A percentile compares a stretch with the other conserved stretches of the same genome.
These are phyloP conservation scores for Sebastes schlegelii DNA, from an alignment of 2,113 vertebrate genomes.

Conservation along the genomic window DNA sequence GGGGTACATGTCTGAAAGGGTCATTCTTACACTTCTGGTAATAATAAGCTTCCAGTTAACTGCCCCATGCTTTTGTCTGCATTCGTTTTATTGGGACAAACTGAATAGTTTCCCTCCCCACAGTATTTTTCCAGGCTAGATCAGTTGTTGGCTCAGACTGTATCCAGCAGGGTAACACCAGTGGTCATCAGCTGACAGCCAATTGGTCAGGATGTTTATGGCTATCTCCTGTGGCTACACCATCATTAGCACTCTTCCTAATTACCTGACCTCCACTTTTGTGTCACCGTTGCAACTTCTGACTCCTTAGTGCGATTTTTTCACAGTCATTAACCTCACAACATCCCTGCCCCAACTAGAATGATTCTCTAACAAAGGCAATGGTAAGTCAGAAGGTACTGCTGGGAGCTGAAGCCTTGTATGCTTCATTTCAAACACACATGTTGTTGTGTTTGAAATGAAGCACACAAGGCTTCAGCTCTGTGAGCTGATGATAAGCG, in stretches of 20 bases:
- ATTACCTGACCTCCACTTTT: slow-evolving; percentile 57
- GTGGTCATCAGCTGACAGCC: slow-evolving; percentile 49
- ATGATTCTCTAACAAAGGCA: slow-evolving; percentile 13
- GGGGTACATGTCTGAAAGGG: background rate
- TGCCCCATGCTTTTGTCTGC: background rate
- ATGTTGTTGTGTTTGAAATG: too few relatives aligned
- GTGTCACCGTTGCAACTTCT: slow-evolving; percentile 31
- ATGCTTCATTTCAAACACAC: slow-evolving; percentile 4
- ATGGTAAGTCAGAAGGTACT: slow-evolving; percentile 19
- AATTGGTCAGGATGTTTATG: slow-evolving; percentile 63
- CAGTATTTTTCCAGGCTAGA: background rate
- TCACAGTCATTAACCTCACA: slow-evolving; percentile 65
- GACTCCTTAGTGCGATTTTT: slow-evolving; percentile 76
- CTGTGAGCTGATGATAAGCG: background rate
- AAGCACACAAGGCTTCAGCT: background rate
- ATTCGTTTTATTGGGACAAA: background rate
- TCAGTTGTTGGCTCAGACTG: slow-evolving; percentile 26
- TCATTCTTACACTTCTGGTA: background rate
- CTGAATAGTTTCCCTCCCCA: background rate
- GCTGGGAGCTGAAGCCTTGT: slow-evolving; percentile 4
- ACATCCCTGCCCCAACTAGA: slow-evolving; percentile 10
- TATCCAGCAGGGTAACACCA: slow-evolving; percentile 72
- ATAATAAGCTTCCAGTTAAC: background rate
- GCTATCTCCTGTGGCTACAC: slow-evolving; percentile 57
- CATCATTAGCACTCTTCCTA: slow-evolving; percentile 70